phyloP scores from a whole-genome alignment of 1,140 invertebrate genomes.

The Zophobas atratus region DNA sequence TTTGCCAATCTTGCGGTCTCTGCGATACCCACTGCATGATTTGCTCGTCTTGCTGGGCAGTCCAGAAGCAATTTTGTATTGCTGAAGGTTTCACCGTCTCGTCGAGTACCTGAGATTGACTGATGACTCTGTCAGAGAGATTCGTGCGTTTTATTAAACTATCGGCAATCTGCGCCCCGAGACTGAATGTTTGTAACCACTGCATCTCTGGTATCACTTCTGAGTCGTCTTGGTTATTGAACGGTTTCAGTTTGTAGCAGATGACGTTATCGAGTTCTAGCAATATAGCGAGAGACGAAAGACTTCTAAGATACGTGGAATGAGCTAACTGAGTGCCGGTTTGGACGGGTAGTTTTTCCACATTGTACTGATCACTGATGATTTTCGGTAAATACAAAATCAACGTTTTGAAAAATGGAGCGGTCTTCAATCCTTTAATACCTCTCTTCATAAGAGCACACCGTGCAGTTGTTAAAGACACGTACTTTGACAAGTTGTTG shows the following conservation, averaged over 20 bases:
- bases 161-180: slow-evolving; percentile 72
- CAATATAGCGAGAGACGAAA: slow-evolving; percentile 72
- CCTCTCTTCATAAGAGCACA: slow-evolving; percentile 71
- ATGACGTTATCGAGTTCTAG: slow-evolving; percentile 73
- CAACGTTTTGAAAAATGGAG: slow-evolving; percentile 73
- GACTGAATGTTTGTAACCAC: slow-evolving; percentile 74
- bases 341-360: slow-evolving; percentile 74
- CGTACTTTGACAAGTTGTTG: slow-evolving; percentile 68
- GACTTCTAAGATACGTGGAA: slow-evolving; percentile 75
- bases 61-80: slow-evolving; percentile 72
- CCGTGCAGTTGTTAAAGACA: slow-evolving; percentile 71
- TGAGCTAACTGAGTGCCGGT: slow-evolving; percentile 76
- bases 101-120: slow-evolving; percentile 51
- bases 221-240: slow-evolving; percentile 65
- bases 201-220: slow-evolving; percentile 71
- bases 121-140: slow-evolving; percentile 69
- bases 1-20: slow-evolving; percentile 78
- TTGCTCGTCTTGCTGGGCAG: slow-evolving; percentile 74
- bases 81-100: slow-evolving; percentile 65
- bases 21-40: slow-evolving; percentile 77
- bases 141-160: slow-evolving; percentile 70
- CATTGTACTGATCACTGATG: slow-evolving; percentile 72
- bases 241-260: slow-evolving; percentile 69
- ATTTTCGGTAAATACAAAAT: slow-evolving; percentile 71
- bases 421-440: slow-evolving; percentile 71